Conservation (phyloP, 2,113 vertebrate genomes). For the Ornithorhynchus anatinus region DNA sequence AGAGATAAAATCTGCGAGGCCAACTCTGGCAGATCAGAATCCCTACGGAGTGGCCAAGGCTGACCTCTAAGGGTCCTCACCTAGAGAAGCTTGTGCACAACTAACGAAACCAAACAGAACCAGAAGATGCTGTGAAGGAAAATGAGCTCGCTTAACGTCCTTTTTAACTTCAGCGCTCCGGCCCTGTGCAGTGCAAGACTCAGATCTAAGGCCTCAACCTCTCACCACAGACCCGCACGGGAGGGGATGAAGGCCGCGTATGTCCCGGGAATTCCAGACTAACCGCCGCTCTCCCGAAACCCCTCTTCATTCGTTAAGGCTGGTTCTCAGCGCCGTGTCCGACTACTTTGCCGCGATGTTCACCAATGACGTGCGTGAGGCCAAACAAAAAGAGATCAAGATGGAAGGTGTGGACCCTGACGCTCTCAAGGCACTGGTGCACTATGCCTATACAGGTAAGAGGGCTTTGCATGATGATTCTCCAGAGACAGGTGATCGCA, state of each 20-base stretch:
- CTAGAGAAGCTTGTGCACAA: neutral
- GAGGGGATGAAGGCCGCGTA: too few species aligned
- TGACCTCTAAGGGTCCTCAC: too few species aligned
- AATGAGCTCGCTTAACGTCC: constrained; percentile 4
- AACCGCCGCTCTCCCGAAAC: neutral
- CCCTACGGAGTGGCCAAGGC: too few species aligned
- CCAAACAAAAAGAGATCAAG: constrained; percentile 95
- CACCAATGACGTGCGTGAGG: constrained; percentile 92
- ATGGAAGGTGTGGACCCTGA: constrained; percentile 96
- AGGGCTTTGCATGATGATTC: neutral
- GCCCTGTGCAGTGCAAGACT: neutral
- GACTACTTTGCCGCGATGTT: constrained; percentile 99
- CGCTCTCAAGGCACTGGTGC: constrained; percentile 89
- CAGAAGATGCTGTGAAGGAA: neutral
- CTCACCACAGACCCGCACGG: too few species aligned
- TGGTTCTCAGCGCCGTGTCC: constrained; percentile 92
- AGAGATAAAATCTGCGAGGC: too few species aligned
- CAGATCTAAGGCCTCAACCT: accelerated
- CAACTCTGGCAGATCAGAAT: too few species aligned
- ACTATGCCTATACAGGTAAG: constrained; percentile 94
- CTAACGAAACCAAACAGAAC: neutral
- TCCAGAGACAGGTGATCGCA: neutral
- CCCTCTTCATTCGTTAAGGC: constrained; percentile 72
- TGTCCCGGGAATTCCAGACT: neutral
- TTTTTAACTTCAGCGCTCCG: neutral